Evolutionary conservation across 1,140 invertebrate species (phyloP), one percentile per base, ranked within the genome.

Genomic region (Gryllus bimaculatus): DNA sequence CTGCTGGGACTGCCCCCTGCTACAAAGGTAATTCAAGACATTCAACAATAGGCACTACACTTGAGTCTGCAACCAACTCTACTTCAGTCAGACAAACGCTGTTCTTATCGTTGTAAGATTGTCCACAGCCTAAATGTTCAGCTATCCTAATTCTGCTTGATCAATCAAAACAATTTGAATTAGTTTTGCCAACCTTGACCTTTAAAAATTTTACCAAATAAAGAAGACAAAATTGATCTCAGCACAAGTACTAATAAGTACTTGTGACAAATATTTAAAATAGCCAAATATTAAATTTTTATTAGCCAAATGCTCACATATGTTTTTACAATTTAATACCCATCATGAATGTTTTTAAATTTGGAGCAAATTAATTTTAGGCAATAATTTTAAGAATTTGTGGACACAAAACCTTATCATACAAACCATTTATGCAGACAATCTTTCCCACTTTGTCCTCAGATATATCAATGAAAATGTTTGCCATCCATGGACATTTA

Each of bases 41-140:
- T 66, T 66, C 54, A 66, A 66, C 54, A 66, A 66, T 66, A 66
- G 54, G 54, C 54, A 66, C 54, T 66, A 66, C 54, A 66, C 54
- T 66, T 66, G 54, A 66, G 54, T 66, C 54, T 66, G 54, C 54
- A 66, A 18, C 54, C 54, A 66, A 66, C 54, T 66, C 54, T 66
- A 66, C 54, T 66, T 66, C 54, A 66, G 54, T 66, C 54, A 66
- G 54, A 66, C 54, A 66, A 66, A 66, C 18, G 10, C 54, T 66
- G 54, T 66, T 66, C 54, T 66, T 18, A 66, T 66, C 54, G 54
- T 66, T 66, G 54, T 66, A 66, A 66, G 54, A 66, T 66, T 66
- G 54, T 66, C 54, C 54, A 66, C 54, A 66, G 54, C 54, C 54
- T 66, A 13, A 66, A 66, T 66, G 10, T 66, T 66, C 10, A 13